Percentiles rank a stretch among this genome's conserved stretches.
Evolutionary conservation across 2,113 vertebrate genomes (phyloP).

Genomic region (Petaurus breviceps): DNA sequence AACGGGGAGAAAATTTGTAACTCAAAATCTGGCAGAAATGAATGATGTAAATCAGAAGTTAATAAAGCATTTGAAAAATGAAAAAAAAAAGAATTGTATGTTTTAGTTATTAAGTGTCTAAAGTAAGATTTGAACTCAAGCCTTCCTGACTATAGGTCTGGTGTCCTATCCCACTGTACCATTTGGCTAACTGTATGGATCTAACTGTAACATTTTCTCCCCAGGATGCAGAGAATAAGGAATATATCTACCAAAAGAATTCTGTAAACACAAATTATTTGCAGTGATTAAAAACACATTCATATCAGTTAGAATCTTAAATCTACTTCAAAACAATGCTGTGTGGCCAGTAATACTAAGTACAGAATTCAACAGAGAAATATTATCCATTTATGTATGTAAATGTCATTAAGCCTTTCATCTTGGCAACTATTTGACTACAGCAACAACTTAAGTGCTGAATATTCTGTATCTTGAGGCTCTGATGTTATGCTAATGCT

Average conservation of each 20-base stretch:
- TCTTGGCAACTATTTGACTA: background rate
- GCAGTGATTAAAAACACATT: background rate
- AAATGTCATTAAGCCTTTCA: background rate
- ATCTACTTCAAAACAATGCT: background rate
- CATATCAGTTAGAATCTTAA: background rate
- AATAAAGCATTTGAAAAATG: no score
- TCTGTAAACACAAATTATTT: background rate
- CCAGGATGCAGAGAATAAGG: background rate
- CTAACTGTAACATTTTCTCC: background rate
- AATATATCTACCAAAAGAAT: background rate
- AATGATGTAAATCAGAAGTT: no score
- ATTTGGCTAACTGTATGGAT: background rate
- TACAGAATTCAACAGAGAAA: background rate
- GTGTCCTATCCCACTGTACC: background rate
- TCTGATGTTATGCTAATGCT: background rate
- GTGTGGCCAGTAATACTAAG: background rate
- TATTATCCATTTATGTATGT: background rate
- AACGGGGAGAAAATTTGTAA: no score
- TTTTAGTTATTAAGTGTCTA: background rate
- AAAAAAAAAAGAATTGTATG: no score
- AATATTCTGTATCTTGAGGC: background rate
- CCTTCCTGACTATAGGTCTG: background rate
- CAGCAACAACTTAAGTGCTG: background rate
- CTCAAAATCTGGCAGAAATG: no score
- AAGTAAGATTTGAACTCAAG: background rate